Percentiles rank a stretch among this genome's conserved stretches.
phyloP scores from a whole-genome alignment of 1,140 invertebrate genomes.

The Myzus persicae region DNA sequence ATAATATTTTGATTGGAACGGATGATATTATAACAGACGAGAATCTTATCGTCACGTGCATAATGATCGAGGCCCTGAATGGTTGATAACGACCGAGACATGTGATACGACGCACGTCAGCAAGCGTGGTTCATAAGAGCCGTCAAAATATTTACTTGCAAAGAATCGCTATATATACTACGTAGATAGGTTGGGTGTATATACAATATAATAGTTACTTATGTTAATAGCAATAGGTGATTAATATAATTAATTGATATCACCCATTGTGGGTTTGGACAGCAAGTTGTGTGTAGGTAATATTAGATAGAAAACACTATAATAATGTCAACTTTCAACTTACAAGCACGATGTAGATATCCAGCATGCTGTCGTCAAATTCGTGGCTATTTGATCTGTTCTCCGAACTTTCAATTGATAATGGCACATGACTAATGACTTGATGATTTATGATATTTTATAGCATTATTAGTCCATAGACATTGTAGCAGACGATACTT shows the following conservation, averaged over 20 bases:
- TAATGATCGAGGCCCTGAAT: neutral
- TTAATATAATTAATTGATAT: neutral
- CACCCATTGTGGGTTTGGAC: neutral
- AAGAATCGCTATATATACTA: neutral
- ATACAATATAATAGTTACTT: neutral
- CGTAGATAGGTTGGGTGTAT: neutral
- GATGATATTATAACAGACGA: neutral
- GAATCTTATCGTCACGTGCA: constrained; percentile 20
- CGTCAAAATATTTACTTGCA: constrained; percentile 10
- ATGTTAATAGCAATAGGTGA: neutral
- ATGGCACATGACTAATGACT: neutral
- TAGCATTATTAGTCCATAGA: too few species aligned
- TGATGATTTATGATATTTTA: too few species aligned
- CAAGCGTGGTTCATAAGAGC: neutral
- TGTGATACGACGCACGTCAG: constrained; percentile 31
- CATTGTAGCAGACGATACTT: too few species aligned
- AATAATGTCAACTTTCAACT: too few species aligned
- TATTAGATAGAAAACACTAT: too few species aligned
- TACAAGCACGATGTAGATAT: neutral
- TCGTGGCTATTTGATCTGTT: neutral
- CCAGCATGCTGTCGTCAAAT: accelerated
- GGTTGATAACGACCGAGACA: neutral
- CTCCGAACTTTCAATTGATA: neutral
- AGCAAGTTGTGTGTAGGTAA: neutral
- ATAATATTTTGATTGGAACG: neutral